Conservation (phyloP, 2,797 vertebrate genomes). For the Sebastes itinus region DNA sequence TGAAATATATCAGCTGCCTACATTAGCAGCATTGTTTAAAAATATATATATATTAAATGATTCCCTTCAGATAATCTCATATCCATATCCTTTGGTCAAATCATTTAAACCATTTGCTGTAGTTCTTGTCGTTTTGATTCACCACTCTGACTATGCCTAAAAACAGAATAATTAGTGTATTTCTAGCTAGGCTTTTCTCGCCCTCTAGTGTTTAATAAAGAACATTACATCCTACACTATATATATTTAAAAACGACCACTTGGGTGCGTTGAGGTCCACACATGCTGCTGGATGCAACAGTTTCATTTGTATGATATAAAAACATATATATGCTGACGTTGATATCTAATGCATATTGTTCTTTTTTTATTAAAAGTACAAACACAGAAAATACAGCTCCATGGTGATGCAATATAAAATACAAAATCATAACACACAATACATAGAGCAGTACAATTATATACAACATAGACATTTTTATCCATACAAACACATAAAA, state of each 20-base stretch:
- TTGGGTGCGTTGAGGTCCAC: conserved; percentile 49
- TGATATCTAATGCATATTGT: not conserved
- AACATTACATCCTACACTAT: conserved; percentile 22
- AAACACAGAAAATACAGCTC: not conserved
- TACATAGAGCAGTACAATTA: not conserved
- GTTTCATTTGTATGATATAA: not conserved
- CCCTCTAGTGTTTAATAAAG: conserved; percentile 56
- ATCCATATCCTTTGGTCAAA: not conserved
- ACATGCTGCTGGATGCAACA: not conserved
- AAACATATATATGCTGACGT: not conserved
- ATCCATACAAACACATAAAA: not conserved
- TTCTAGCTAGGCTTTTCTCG: conserved; percentile 16
- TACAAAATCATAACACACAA: too few species aligned
- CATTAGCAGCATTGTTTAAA: not conserved
- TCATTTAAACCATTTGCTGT: not conserved
- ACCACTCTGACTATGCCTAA: not conserved
- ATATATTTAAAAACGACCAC: conserved; percentile 11
- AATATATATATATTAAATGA: not conserved
- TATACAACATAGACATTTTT: too few species aligned
- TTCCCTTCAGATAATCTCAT: not conserved
- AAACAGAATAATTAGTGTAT: not conserved
- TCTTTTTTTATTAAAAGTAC: not conserved
- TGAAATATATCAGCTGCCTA: not conserved
- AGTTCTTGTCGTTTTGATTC: not conserved
- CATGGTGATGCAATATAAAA: not conserved